Conservation (phyloP, 92 coral and sea anemone species). For the Hydrozoanthus gracilis region DNA sequence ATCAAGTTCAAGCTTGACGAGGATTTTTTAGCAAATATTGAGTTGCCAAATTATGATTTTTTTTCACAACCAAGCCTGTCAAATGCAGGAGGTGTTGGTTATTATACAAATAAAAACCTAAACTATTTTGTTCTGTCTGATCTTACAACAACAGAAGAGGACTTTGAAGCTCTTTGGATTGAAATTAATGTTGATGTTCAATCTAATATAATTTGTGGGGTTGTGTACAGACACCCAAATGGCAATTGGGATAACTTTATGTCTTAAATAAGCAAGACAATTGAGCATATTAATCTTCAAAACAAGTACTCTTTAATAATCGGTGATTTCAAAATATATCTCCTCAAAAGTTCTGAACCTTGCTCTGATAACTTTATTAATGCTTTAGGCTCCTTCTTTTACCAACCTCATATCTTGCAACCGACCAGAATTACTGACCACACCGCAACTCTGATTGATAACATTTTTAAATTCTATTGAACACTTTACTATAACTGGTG, state of each 20-base stretch:
- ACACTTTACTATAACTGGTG: not conserved
- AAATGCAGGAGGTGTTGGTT: no score
- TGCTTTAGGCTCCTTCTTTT: no score
- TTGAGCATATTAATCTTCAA: no score
- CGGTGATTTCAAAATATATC: no score
- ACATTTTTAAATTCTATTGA: not conserved
- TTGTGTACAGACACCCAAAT: not conserved
- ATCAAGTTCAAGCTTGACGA: conserved; percentile 42
- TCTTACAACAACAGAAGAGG: not conserved
- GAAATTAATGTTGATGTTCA: not conserved
- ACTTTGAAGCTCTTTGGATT: not conserved
- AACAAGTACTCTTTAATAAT: not conserved
- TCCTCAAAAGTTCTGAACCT: no score
- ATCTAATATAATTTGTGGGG: not conserved
- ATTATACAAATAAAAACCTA: not conserved
- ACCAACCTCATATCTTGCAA: not conserved
- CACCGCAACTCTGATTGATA: not conserved
- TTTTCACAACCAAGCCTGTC: no score
- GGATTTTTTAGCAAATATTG: conserved; percentile 14
- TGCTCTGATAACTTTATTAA: not conserved
- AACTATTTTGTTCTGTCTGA: not conserved
- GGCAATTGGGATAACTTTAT: not conserved
- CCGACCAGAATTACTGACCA: no score
- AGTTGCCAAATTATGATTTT: no score
- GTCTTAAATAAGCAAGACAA: no score